Base-by-base conservation (phyloP, 2,113 vertebrate species). In the Ciconia stormi region DNA sequence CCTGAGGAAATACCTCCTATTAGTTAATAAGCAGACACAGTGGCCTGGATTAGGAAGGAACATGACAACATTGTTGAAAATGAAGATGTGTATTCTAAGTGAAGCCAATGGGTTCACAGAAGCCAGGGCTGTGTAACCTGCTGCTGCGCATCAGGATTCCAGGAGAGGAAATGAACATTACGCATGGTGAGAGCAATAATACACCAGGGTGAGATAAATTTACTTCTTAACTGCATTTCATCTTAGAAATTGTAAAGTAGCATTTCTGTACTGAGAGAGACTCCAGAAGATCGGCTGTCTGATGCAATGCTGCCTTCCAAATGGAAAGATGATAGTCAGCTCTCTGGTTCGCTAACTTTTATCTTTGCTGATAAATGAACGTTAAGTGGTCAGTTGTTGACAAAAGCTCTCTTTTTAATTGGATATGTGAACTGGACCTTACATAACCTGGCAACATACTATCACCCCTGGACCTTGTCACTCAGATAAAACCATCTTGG, bases 11-110 rank as follows among this genome's bases (percentile, higher is more conserved):
- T 97, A 78, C 94, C 38, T 91, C 77, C 90, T 87, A 91, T 97
- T 97, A 96, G 95, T 94, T 97, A 98, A 96, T 95, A 97, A 97
- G 86, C 63, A 97, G 77, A 96, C 59, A 82, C 72, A 97, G 90
- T 93, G 83, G 93, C 86, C 92, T 97, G 93, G 93, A 86, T 96
- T 94, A 95, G 93, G 87, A 97, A 97, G 95, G 83, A 96, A 97
- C 96, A 96, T 95, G 87, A 97, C 95, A 94, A 93, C 96, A 85
- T 34, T 86, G 80, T 95, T 95, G 93, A 87, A 95, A 97, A 97
- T 94, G 49, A 94, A 81, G 87, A 97, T 72, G 61, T 77, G 74
- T 81, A 66, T 96, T 84, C 82, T 56, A 36, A 82, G 22, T n/a
- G 65, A 97, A 87, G 77, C 85, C 87, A 95, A 91, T 58, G 80